phyloP scores from a whole-genome alignment of 2,797 vertebrate genomes.

The Artibeus lituratus region DNA sequence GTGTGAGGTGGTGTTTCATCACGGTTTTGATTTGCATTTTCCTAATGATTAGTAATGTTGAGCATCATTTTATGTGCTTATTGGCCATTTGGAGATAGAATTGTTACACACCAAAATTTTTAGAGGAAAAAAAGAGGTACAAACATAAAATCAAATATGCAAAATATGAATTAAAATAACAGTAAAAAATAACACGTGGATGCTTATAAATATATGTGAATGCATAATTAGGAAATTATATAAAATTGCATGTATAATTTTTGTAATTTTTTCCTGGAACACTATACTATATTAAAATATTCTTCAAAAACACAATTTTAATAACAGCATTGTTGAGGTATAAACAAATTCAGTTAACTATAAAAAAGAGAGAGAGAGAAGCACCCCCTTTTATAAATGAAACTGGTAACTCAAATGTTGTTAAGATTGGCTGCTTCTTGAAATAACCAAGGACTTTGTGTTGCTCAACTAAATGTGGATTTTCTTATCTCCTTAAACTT shows the following conservation, averaged over 20 bases:
- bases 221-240: not conserved
- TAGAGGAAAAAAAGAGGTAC: not conserved
- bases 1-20: not conserved
- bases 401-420: not conserved
- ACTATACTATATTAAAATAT: not conserved
- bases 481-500: not conserved
- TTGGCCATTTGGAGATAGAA: not conserved
- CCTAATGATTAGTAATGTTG: not conserved
- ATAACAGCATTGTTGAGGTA: too few species aligned
- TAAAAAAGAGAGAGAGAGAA: not conserved
- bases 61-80: not conserved
- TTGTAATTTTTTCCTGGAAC: not conserved
- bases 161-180: not conserved
- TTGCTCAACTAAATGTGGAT: not conserved
- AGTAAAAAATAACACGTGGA: not conserved
- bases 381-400: not conserved
- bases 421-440: not conserved
- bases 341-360: not conserved
- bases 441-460: not conserved
- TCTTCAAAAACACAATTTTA: not conserved
- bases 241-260: not conserved
- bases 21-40: not conserved
- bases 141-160: not conserved
- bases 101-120: not conserved
- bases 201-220: not conserved